These are phyloP conservation scores for Automeris io DNA, from an alignment of 2,888 invertebrate species.

Conservation along the genomic window DNA sequence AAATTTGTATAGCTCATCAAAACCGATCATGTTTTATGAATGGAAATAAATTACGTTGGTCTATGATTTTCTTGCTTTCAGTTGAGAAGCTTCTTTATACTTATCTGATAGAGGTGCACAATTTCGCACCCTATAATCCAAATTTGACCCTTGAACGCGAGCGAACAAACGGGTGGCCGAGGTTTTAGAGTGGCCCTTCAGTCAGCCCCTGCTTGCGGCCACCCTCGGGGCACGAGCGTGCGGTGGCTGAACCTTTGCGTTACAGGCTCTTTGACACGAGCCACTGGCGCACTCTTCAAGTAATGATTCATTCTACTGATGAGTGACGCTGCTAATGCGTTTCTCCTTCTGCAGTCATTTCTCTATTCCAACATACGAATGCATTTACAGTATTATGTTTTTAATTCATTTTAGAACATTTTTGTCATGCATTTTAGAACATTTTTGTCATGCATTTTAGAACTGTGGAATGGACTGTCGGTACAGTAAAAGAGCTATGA, in stretches of 20 bases:
- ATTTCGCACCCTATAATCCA: conserved; percentile 74
- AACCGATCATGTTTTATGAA: conserved; percentile 29
- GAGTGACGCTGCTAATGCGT: conserved; percentile 73
- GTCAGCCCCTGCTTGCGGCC: conserved; percentile 68
- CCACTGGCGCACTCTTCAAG: conserved; percentile 75
- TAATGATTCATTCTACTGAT: conserved; percentile 77
- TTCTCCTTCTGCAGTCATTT: conserved; percentile 26
- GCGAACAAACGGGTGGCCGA: conserved; percentile 73
- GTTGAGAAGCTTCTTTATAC: conserved; percentile 67
- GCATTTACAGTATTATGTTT: not conserved
- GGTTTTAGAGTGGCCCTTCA: conserved; percentile 75
- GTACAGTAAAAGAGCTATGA: too few relatives aligned
- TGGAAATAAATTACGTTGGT: conserved; percentile 52
- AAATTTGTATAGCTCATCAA: too few relatives aligned
- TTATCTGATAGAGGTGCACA: conserved; percentile 73
- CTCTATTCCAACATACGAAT: conserved; percentile 3
- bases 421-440: not conserved
- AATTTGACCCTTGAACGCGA: conserved; percentile 72
- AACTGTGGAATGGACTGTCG: too few relatives aligned
- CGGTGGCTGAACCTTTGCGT: conserved; percentile 65
- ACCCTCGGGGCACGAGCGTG: conserved; percentile 32
- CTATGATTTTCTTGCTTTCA: conserved; percentile 60
- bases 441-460: too few relatives aligned
- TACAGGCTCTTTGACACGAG: conserved; percentile 74
- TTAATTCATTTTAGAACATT: not conserved